phyloP scores from a whole-genome alignment of 2,888 invertebrate species.

The Scrobipalpa costella region DNA sequence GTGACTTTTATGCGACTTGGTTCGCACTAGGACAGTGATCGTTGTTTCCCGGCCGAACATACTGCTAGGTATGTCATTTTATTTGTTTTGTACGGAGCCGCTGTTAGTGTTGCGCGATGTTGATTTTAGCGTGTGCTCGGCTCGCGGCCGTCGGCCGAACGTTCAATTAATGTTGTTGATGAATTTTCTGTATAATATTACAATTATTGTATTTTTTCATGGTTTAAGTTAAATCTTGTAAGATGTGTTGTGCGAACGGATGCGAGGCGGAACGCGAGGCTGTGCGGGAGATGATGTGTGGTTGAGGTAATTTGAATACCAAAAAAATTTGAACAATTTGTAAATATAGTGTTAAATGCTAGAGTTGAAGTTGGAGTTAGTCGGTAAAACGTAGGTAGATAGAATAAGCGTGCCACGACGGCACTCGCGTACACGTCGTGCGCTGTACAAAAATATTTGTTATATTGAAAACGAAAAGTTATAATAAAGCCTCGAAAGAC shows the following conservation, averaged over 20 bases:
- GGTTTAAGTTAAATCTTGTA: slow-evolving; percentile 75
- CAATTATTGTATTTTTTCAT: slow-evolving; percentile 78
- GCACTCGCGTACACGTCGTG: slow-evolving; percentile 73
- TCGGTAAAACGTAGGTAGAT: slow-evolving; percentile 70
- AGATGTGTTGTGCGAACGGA: slow-evolving; percentile 70
- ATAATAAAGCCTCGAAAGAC: slow-evolving; percentile 77
- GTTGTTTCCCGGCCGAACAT: slow-evolving; percentile 69
- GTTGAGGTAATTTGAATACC: slow-evolving; percentile 77
- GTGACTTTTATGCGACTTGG: slow-evolving; percentile 62
- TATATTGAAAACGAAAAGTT: slow-evolving; percentile 75
- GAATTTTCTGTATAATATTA: slow-evolving; percentile 76
- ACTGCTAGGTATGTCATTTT: slow-evolving; percentile 76
- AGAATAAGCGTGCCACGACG: slow-evolving; percentile 76
- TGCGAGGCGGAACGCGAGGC: slow-evolving; percentile 57
- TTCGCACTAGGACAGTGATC: slow-evolving; percentile 70
- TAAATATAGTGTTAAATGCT: slow-evolving; percentile 77
- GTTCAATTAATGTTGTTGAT: slow-evolving; percentile 77
- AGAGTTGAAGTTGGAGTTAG: slow-evolving; percentile 70
- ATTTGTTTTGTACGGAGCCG: slow-evolving; percentile 72
- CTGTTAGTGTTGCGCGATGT: slow-evolving; percentile 70
- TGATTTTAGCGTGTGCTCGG: slow-evolving; percentile 58
- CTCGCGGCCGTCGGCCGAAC: slow-evolving; percentile 51
- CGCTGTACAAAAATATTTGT: slow-evolving; percentile 80
- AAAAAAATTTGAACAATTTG: slow-evolving; percentile 80
- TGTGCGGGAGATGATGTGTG: slow-evolving; percentile 69